Conservation (phyloP, 1,140 invertebrate species). For the Drosophila rufa region DNA sequence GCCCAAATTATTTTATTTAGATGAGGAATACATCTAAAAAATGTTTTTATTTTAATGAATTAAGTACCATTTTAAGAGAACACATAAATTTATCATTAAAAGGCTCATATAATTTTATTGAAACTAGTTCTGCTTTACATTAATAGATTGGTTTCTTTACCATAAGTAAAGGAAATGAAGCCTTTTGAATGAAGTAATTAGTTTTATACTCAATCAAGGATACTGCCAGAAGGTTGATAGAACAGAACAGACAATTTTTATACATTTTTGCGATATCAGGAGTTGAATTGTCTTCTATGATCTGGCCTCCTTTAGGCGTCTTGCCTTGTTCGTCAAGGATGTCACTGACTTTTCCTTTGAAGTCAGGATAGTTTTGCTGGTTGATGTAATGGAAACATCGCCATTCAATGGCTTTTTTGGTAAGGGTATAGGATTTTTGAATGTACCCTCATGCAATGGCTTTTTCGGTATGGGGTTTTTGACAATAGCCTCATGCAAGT, state of each 20-base stretch:
- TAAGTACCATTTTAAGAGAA: too few species aligned
- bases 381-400: neutral
- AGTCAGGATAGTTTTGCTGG: neutral
- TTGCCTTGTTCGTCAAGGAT: neutral
- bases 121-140: too few species aligned
- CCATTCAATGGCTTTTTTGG: neutral
- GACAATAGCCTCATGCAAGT: neutral
- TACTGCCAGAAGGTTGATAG: neutral
- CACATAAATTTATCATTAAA: too few species aligned
- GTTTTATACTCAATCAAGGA: neutral
- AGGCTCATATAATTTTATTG: too few species aligned
- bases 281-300: neutral
- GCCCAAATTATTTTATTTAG: too few species aligned
- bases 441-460: neutral
- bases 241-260: slow-evolving; percentile 3
- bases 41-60: too few species aligned
- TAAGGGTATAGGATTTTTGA: neutral
- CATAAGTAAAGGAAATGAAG: neutral
- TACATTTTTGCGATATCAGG: neutral
- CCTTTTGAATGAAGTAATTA: neutral
- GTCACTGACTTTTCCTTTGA: neutral
- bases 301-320: neutral
- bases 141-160: too few species aligned
- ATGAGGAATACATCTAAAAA: too few species aligned
- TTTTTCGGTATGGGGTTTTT: neutral